Base-by-base conservation (phyloP, 2,888 invertebrate genomes). In the Drosophila meridionalis region DNA sequence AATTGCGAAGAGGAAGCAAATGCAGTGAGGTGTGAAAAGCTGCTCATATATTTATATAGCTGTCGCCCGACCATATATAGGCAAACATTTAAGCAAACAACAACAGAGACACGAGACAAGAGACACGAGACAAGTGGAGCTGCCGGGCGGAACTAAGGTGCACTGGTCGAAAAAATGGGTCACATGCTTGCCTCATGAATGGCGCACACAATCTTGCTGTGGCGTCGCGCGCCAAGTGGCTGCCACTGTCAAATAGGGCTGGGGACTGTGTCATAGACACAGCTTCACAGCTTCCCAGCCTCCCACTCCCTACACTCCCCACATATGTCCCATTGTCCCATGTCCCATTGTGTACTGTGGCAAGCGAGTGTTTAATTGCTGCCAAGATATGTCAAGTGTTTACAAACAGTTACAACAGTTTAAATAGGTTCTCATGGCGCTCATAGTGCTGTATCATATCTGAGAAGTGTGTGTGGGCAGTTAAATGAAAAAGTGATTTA, bases 31-130 rank as follows among this genome's bases (percentile, higher is more conserved):
- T 85, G 85, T 88, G 86, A 85, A 85, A 85, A 86, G 89, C 81
- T 85, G 85, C 74, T 88, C 89, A 85, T 89, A 85, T 85, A 85
- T 85, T 85, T 85, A 85, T 88, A 69, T 88, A 85, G 85, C 89
- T 82, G 85, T 73, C 73, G 75, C 82, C 80, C 77, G 77, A 77
- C 83, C 85, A 81, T 85, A 80, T 86, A 88, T 83, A 80, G 85
- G 71, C 82, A 88, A 88, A 88, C 87, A 86, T 85, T 88, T 83
- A 80, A 81, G 62, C 80, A 88, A 87, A 79, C 88, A 83, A 72
- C 65, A 59, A 73, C 70, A 50, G 7, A 47, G 47, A 47, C 7
- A 56, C 47, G 61, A 62, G 53, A n/a, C 45, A n/a, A 30, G 12
- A 47, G 47, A 14, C n/a, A n/a, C 55, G 55, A 63, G 48, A 34